Evolutionary conservation across 2,113 vertebrate species (phyloP).

Genomic region (Hippocampus guttulatus): DNA sequence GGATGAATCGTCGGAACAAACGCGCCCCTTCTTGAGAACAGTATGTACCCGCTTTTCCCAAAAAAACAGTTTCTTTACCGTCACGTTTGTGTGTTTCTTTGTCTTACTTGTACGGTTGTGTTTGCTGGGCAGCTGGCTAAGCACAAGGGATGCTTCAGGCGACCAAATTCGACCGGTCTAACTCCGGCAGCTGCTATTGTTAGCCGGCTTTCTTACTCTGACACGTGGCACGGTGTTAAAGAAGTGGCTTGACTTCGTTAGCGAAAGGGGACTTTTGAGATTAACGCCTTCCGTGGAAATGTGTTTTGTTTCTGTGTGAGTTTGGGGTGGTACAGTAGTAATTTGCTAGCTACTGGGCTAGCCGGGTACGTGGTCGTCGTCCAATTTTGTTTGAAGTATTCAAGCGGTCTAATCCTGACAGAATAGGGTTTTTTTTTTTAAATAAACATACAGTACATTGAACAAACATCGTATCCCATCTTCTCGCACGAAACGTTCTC

Average conservation of each 20-base stretch:
- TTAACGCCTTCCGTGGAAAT: background rate
- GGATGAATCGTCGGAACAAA: slow-evolving; percentile 60
- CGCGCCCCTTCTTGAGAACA: slow-evolving; percentile 60
- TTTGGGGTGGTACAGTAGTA: background rate
- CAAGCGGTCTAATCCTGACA: background rate
- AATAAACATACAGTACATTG: background rate
- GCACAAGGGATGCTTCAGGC: slow-evolving; percentile 54
- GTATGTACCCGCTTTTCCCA: slow-evolving; percentile 46
- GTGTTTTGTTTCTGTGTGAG: background rate
- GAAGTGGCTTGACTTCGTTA: slow-evolving; percentile 1
- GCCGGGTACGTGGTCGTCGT: background rate
- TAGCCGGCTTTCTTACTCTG: slow-evolving; percentile 55
- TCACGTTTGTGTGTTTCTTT: slow-evolving; percentile 22
- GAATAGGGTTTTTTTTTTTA: background rate
- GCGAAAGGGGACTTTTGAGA: background rate
- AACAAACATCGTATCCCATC: background rate
- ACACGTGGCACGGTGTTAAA: slow-evolving; percentile 38
- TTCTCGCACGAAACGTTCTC: background rate
- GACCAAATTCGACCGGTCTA: slow-evolving; percentile 12
- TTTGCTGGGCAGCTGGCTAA: slow-evolving; percentile 28
- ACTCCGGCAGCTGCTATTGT: slow-evolving; percentile 55
- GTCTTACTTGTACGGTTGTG: slow-evolving; percentile 24
- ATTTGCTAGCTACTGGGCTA: slow-evolving; percentile 20
- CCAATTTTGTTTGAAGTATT: background rate
- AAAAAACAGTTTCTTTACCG: background rate